Evolutionary conservation across 2,113 vertebrate genomes (phyloP), one percentile per base, ranked within the genome.

Genomic region (Lota lota): DNA sequence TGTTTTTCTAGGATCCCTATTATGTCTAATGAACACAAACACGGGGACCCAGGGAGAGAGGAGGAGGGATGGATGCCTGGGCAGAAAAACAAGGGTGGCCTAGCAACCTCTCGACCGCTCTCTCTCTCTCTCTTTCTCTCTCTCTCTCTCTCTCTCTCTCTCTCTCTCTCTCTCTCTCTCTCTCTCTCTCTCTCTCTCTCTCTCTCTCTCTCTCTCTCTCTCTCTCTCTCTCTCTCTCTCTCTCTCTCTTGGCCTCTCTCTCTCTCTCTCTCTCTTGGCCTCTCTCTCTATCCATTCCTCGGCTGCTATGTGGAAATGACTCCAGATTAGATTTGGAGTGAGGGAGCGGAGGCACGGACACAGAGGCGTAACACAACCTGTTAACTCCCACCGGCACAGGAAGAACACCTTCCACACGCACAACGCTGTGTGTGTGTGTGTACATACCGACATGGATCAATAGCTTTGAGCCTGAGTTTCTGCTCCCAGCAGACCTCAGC

Each of bases 1-100:
- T 87, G 84, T 89, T 89, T 87, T 89, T 85, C 78, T 83, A 88
- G 76, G 78, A 85, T 86, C 79, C 76, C 72, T 81, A 85, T 83
- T 87, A 85, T 88, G 73, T 40, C 80, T 86, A 87, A 91, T 88
- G 86, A 86, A 88, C 78, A 86, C 77, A 89, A 88, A 85, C 79
- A 78, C 74, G 51, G 6, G 61, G 67, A 73, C 66, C 64, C 6
- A 33, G 28, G 28, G 28, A 33, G 28, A 33, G 28, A 47, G 8
- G 59, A 72, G 69, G 40, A 11, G 40, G 10, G 40, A 12, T 58
- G 63, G 79, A 80, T 33, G 74, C 63, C 76, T 81, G 70, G 70
- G 18, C 18, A n/a, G 18, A 54, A 90, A 88, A 85, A 80, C 80
- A 83, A 79, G 75, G 74, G 72, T 75, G 74, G 71, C 51, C 71